phyloP scores from a whole-genome alignment of 2,888 invertebrate species.

The Tenthredo notha region DNA sequence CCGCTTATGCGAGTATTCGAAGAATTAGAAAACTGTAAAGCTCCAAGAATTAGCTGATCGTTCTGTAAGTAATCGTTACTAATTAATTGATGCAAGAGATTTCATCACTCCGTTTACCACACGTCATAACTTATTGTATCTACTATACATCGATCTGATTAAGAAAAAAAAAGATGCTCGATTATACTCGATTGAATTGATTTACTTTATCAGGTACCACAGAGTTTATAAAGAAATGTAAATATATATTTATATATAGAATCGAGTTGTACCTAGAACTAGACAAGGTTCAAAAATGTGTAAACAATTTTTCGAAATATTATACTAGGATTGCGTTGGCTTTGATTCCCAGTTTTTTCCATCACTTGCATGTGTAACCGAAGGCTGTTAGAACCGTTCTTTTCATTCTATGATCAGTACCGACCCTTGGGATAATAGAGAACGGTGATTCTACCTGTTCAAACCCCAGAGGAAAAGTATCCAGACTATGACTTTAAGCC shows the following conservation, averaged over 20 bases:
- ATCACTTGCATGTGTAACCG: not conserved
- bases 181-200: not conserved
- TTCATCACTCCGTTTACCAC: slow-evolving; percentile 1
- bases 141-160: not conserved
- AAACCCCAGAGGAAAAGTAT: not conserved
- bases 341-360: not conserved
- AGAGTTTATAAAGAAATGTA: slow-evolving; percentile 3
- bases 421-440: slow-evolving; percentile 33
- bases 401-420: not conserved
- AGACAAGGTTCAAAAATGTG: not conserved
- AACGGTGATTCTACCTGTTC: slow-evolving; percentile 20
- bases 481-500: not conserved
- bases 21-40: slow-evolving; percentile 24
- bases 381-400: slow-evolving; percentile 1
- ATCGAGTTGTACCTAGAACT: not conserved
- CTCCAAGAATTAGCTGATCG: not conserved
- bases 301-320: not conserved
- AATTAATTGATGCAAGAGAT: slow-evolving; percentile 24
- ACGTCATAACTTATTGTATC: too few species aligned
- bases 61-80: not conserved
- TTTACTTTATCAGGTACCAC: not conserved
- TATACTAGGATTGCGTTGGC: not conserved
- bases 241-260: not conserved
- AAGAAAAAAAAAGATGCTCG: not conserved
- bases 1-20: slow-evolving; percentile 2